Base-by-base conservation (phyloP, 2,797 vertebrate species). In the Gallinago solitaria region DNA sequence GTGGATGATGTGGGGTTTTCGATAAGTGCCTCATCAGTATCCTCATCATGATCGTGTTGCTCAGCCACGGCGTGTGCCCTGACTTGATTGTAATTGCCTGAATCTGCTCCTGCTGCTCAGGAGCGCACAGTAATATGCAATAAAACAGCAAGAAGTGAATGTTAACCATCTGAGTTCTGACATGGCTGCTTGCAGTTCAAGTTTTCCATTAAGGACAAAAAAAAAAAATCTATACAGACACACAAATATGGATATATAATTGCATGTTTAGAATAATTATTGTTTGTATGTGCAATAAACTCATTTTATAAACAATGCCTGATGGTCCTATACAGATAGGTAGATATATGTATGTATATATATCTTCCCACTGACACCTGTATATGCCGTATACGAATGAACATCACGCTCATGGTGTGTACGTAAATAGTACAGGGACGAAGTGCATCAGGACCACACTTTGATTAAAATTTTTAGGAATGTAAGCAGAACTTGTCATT, bases 1-100 rank as follows among this genome's bases (percentile, higher is more conserved):
- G 98, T 98, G 98, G 98, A 98, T 98, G 98, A 98, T 98, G 98
- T 98, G 98, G 98, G 98, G 98, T 98, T 99, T 99, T 98, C 98
- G 98, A 98, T 99, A 99, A 99, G 99, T 99, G 99, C 99, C 99
- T 99, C 99, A 99, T 99, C 99, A 99, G 99, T 99, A 99, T 99
- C 99, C 99, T 99, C 98, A 99, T 99, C 99, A 99, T 99, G 99
- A 99, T 96, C 98, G 98, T 99, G 98, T 98, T 98, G 98, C 99
- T 99, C 98, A 98, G 98, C 99, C 99, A 98, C 99, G 98, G 99
- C 99, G 99, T 99, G 99, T 99, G 99, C 99, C 98, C 99, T 99
- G 99, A 99, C 99, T 99, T 99, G 99, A 99, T 99, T 99, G 99
- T 99, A 99, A 99, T 99, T 99, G 99, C 99, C 98, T 99, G 99